A percentile compares a stretch with the other conserved stretches of the same genome.
Evolutionary conservation across 2,113 vertebrate genomes (phyloP).

Genomic region (Mesitornis unicolor): DNA sequence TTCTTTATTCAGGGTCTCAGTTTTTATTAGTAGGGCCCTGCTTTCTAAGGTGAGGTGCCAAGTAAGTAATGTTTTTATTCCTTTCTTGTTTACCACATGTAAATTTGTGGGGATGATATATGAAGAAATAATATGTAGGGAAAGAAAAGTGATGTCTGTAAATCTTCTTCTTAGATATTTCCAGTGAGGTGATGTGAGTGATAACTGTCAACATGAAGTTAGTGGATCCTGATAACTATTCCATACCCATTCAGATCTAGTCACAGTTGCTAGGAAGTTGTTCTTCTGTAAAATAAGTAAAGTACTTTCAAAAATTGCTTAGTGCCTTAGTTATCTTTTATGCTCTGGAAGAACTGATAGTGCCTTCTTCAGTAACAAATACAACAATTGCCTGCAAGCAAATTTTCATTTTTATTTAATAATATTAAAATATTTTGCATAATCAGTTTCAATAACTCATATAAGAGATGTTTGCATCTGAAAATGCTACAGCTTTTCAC

Average conservation of each 20-base stretch:
- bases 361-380: not conserved
- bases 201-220: not conserved
- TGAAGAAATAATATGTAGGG: not conserved
- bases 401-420: not conserved
- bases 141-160: not conserved
- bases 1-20: not conserved
- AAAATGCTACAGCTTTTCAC: not conserved
- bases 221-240: not conserved
- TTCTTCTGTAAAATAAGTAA: not conserved
- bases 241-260: not conserved
- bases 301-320: not conserved
- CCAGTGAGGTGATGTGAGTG: not conserved
- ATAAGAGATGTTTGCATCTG: not conserved
- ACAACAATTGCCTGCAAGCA: not conserved
- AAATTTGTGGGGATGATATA: not conserved
- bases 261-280: not conserved
- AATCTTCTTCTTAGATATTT: not conserved
- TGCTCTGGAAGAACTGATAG: not conserved
- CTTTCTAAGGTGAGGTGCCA: not conserved
- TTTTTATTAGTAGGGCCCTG: not conserved
- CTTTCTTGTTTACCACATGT: not conserved
- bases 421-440: not conserved
- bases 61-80: not conserved
- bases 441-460: not conserved
- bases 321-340: not conserved